Percentiles rank a stretch among this genome's conserved stretches.
Evolutionary conservation across 2,113 vertebrate genomes (phyloP).

Genomic region (Crocuta crocuta): DNA sequence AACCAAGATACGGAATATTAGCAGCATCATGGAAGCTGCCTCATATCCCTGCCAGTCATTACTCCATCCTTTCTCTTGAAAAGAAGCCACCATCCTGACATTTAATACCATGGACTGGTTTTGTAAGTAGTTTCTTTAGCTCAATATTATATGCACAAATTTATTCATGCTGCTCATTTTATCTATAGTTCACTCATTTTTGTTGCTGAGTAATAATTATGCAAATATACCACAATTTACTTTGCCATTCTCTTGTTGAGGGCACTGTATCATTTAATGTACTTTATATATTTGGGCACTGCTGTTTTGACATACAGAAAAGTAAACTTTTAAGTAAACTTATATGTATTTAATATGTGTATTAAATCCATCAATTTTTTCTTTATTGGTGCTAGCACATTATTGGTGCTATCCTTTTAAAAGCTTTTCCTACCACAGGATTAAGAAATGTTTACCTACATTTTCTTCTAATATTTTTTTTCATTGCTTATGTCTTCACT

Average conservation of each 20-base stretch:
- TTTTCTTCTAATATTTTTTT: not conserved
- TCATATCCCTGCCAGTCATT: no score
- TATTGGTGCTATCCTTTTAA: not conserved
- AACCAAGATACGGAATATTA: not conserved
- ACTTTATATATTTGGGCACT: not conserved
- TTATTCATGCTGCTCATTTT: not conserved
- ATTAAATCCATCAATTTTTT: not conserved
- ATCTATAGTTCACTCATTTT: not conserved
- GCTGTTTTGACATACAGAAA: not conserved
- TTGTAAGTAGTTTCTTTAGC: not conserved
- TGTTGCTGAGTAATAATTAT: not conserved
- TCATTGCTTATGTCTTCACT: not conserved
- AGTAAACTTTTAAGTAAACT: not conserved
- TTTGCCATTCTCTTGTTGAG: not conserved
- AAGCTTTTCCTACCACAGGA: not conserved
- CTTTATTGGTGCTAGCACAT: not conserved
- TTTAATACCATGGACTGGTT: not conserved
- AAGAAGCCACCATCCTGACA: not conserved
- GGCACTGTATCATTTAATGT: not conserved
- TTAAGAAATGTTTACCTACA: not conserved
- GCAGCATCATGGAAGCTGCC: rapidly evolving
- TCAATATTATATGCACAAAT: not conserved
- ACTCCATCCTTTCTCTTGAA: not conserved
- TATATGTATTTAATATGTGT: not conserved
- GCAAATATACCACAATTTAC: not conserved